Evolutionary conservation across 2,113 vertebrate species (phyloP).

Genomic region (Thermophis baileyi): DNA sequence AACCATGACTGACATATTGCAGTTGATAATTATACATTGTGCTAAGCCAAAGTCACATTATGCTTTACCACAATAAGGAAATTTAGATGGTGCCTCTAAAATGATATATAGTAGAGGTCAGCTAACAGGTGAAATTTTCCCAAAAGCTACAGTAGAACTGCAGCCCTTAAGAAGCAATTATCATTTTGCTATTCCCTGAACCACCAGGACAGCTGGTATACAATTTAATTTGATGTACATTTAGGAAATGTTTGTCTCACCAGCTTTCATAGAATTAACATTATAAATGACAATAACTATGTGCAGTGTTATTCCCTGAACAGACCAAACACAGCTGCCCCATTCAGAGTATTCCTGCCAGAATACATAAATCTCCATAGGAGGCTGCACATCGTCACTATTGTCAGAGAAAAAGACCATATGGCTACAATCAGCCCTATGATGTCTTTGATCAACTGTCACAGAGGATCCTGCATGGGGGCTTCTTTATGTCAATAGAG

Average conservation of each 20-base stretch:
- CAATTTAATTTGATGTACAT: slow-evolving; percentile 7
- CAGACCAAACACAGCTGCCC: slow-evolving; percentile 43
- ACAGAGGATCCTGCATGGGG: not conserved
- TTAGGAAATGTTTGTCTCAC: not conserved
- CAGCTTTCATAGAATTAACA: not conserved
- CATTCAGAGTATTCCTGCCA: not conserved
- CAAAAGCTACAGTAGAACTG: too few relatives aligned
- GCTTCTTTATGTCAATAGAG: not conserved
- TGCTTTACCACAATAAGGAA: not conserved
- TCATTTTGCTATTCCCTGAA: not conserved
- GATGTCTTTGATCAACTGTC: slow-evolving; percentile 19
- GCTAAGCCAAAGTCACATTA: not conserved
- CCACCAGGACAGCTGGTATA: slow-evolving; percentile 3
- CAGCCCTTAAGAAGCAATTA: not conserved
- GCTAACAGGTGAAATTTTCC: not conserved
- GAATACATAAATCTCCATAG: slow-evolving; percentile 42
- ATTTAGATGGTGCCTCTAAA: not conserved
- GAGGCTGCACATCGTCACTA: not conserved
- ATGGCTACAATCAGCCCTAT: slow-evolving; percentile 21
- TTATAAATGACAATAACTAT: not conserved
- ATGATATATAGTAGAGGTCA: not conserved
- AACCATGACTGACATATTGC: not conserved
- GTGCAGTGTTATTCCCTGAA: accelerated
- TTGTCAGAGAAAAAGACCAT: not conserved
- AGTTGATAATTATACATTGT: not conserved